A percentile compares a stretch with the other conserved stretches of the same genome.
phyloP scores from a whole-genome alignment of 2,113 vertebrate species.

The Chinchilla lanigera region DNA sequence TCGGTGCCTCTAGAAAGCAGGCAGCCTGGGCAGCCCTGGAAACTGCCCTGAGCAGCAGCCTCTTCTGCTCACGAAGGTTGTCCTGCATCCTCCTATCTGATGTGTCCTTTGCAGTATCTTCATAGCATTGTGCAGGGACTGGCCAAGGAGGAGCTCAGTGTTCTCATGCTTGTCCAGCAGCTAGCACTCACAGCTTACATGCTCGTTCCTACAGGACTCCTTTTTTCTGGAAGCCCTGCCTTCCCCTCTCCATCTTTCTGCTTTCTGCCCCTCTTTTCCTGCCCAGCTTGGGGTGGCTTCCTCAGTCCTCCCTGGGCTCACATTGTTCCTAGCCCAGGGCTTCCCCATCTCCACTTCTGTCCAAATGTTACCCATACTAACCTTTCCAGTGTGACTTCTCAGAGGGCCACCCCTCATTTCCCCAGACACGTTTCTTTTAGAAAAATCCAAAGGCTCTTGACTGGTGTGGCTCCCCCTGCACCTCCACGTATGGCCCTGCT shows the following conservation, averaged over 20 bases:
- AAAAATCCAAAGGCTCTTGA: neutral
- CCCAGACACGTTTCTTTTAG: no score
- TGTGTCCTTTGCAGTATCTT: accelerated
- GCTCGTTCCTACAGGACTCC: no score
- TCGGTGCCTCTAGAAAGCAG: neutral
- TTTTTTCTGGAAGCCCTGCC: neutral
- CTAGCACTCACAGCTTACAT: neutral
- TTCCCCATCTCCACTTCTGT: accelerated
- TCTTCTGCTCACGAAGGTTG: neutral
- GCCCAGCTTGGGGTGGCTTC: accelerated
- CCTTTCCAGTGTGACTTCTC: neutral
- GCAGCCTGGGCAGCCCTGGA: neutral
- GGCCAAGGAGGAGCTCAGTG: no score
- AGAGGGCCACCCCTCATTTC: neutral
- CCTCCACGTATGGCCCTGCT: neutral
- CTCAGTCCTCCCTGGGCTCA: accelerated
- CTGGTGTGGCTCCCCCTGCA: neutral
- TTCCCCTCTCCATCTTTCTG: neutral
- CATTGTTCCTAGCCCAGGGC: no score
- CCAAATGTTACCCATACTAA: accelerated
- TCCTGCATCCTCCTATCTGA: no score
- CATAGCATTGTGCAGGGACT: accelerated
- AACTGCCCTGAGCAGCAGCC: no score
- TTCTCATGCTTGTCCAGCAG: neutral
- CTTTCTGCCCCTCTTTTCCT: neutral